A percentile compares a stretch with the other conserved stretches of the same genome.
Evolutionary conservation across 2,113 vertebrate genomes (phyloP).

Genomic region (Chrysochloris asiatica): DNA sequence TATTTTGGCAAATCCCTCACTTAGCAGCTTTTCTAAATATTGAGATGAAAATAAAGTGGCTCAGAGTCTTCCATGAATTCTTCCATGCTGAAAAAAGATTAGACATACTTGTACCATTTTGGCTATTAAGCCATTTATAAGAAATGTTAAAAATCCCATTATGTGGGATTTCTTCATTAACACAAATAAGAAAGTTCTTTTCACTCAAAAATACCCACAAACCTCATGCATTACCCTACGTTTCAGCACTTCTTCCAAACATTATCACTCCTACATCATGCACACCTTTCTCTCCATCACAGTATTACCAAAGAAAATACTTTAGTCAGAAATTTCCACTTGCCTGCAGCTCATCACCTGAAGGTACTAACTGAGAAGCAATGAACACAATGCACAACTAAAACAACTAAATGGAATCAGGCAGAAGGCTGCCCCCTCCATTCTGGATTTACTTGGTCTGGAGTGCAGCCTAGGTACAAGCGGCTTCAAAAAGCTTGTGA

Average conservation of each 20-base stretch:
- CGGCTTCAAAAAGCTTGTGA: too few species aligned
- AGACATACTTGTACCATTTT: background rate
- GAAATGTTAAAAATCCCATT: background rate
- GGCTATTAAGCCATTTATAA: background rate
- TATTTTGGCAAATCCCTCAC: background rate
- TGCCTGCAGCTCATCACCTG: background rate
- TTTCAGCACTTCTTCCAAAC: background rate
- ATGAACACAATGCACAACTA: background rate
- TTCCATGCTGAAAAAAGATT: background rate
- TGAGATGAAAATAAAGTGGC: background rate
- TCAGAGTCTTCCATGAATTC: too few species aligned
- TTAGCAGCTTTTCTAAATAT: background rate
- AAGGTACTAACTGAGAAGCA: background rate
- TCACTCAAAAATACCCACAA: background rate
- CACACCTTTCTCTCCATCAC: too few species aligned
- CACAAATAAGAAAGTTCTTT: background rate
- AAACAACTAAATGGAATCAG: background rate
- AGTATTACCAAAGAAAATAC: background rate
- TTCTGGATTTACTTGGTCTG: background rate
- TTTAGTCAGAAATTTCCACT: background rate
- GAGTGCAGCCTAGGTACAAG: background rate
- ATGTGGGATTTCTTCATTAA: background rate
- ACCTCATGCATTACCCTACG: background rate
- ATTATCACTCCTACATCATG: background rate
- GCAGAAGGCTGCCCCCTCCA: background rate